phyloP scores from a whole-genome alignment of 1,140 invertebrate genomes.

The Aphaenogaster ashmeadi region DNA sequence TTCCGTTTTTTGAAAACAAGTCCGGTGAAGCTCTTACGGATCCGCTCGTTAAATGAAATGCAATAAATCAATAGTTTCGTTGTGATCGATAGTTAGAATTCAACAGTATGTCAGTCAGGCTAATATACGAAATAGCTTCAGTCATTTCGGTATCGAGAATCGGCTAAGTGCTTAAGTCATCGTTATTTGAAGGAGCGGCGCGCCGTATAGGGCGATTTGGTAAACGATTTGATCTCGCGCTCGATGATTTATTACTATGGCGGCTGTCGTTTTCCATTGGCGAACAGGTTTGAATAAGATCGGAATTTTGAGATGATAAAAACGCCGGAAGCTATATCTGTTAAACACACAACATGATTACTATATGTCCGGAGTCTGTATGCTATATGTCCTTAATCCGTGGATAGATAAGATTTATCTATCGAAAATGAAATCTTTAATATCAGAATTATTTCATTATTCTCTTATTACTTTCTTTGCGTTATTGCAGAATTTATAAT shows the following conservation, averaged over 20 bases:
- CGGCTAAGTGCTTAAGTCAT: conserved; percentile 47
- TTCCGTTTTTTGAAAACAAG: background rate
- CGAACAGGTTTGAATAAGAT: background rate
- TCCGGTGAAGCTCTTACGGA: background rate
- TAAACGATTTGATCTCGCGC: conserved; percentile 16
- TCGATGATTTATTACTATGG: conserved; percentile 3
- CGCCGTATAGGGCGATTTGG: background rate
- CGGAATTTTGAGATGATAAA: background rate
- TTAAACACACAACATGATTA: background rate
- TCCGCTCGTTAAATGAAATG: background rate
- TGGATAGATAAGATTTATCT: background rate
- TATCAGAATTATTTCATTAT: background rate
- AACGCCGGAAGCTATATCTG: background rate
- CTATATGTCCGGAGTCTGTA: background rate
- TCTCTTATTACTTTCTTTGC: background rate
- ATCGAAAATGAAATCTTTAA: background rate
- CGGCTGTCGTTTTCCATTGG: background rate
- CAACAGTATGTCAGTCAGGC: background rate
- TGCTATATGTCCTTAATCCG: background rate
- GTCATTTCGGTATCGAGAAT: conserved; percentile 6
- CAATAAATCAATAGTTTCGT: conserved; percentile 6
- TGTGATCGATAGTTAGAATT: conserved; percentile 34
- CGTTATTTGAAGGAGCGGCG: conserved; percentile 28
- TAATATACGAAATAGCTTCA: background rate
- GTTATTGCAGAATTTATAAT: background rate